Base-by-base conservation (phyloP, 2,113 vertebrate genomes). In the Bubo bubo region DNA sequence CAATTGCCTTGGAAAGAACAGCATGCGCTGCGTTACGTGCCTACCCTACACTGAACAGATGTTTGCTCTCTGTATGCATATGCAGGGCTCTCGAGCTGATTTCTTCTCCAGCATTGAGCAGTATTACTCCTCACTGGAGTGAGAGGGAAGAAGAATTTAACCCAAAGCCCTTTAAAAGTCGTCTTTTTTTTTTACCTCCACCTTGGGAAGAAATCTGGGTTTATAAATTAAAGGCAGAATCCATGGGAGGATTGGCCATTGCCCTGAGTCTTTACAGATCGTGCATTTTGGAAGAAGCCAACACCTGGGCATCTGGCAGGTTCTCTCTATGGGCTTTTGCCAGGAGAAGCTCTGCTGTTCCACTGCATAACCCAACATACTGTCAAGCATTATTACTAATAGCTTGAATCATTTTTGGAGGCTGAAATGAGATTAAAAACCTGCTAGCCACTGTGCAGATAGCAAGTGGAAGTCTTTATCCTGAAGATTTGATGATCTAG, bases 1-100 rank as follows among this genome's bases (percentile, higher is more conserved):
- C 59, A 88, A 16, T 76, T 68, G 85, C 81, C 73, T 82, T 73
- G 90, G 72, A 70, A 90, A 88, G 79, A 93, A 12, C 66, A 90
- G 71, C 13, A 22, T 32, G 81, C 9, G 0, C 84, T 89, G 91
- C 0, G 8, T 47, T 79, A 27, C 5, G 4, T 93, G 80, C 76
- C 45, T 71, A 13, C 35, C 60, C 47, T 49, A n/a, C 39, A 5
- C 30, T 1, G 7, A 87, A 10, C 77, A 95, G 79, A 27, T 9
- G 1, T 53, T 73, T n/a, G 8, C 37, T n/a, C 70, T 68, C 86
- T n/a, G 24, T 35, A 9, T 83, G 58, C 45, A 43, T 43, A 41
- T 0, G 1, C 26, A 71, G 71, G 41, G 59, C 11, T 58, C 62
- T 79, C 0, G 0, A 86, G 56, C 49, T 43, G 16, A 50, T 79